These are phyloP conservation scores for Isichthys henryi DNA, from an alignment of 2,113 vertebrate species.

Conservation along the genomic window DNA sequence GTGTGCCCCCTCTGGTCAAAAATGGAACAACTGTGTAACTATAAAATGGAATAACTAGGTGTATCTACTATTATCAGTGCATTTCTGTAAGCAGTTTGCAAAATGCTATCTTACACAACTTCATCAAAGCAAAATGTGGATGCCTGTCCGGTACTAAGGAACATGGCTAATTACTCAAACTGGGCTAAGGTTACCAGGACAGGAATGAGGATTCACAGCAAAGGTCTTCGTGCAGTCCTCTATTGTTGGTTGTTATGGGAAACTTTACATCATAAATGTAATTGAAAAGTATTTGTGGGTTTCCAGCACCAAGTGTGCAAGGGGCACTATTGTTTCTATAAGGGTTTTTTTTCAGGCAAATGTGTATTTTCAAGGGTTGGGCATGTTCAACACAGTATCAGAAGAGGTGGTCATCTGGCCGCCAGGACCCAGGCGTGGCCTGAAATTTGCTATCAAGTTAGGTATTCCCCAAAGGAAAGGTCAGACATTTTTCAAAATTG, in stretches of 20 bases:
- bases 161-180: not conserved
- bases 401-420: not conserved
- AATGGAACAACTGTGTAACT: not conserved
- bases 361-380: not conserved
- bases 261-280: not conserved
- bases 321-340: not conserved
- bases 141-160: not conserved
- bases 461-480: not conserved
- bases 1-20: not conserved
- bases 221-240: not conserved
- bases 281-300: not conserved
- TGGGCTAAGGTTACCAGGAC: not conserved
- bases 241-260: not conserved
- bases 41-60: not conserved
- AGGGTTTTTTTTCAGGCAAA: not conserved
- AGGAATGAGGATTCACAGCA: not conserved
- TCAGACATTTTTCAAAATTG: not conserved
- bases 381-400: not conserved
- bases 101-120: not conserved
- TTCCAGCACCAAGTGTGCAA: not conserved
- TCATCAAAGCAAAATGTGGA: not conserved
- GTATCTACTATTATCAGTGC: not conserved
- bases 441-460: not conserved
- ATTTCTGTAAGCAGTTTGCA: not conserved
- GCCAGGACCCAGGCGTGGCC: not conserved